phyloP scores from a whole-genome alignment of 2,113 vertebrate species.

The Cebidichthys violaceus region DNA sequence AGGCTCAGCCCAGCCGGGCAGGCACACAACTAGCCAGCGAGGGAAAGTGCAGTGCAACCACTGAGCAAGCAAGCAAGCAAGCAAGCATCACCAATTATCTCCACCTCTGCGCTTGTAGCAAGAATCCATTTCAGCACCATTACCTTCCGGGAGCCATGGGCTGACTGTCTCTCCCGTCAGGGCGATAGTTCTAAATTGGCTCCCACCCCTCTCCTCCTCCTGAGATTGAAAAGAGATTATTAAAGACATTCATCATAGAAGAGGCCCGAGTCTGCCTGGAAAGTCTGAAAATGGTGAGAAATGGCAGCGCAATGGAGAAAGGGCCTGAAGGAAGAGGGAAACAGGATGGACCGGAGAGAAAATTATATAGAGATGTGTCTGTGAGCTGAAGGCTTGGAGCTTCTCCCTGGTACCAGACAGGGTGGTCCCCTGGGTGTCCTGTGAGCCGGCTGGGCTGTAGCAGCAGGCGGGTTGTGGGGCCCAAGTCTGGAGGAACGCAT shows the following conservation, averaged over 20 bases:
- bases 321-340: conserved; percentile 28
- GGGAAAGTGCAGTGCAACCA: conserved; percentile 62
- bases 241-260: conserved; percentile 78
- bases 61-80: conserved; percentile 46
- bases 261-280: conserved; percentile 59
- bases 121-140: conserved; percentile 77
- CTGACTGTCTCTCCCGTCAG: conserved; percentile 72
- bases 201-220: conserved; percentile 72
- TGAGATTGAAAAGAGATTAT: conserved; percentile 82
- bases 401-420: conserved; percentile 53
- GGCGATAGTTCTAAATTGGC: conserved; percentile 80
- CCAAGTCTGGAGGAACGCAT: conserved; percentile 51
- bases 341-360: conserved; percentile 18
- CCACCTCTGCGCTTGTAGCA: conserved; percentile 69
- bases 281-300: conserved; percentile 64
- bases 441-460: conserved; percentile 47
- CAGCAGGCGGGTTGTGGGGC: conserved; percentile 50
- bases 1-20: conserved; percentile 33
- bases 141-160: conserved; percentile 65
- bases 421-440: conserved; percentile 59
- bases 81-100: conserved; percentile 78
- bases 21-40: conserved; percentile 20
- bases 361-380: conserved; percentile 53
- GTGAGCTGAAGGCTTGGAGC: conserved; percentile 44
- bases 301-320: conserved; percentile 40